phyloP scores from a whole-genome alignment of 2,797 vertebrate genomes.

The Pseudochirops corinnae region DNA sequence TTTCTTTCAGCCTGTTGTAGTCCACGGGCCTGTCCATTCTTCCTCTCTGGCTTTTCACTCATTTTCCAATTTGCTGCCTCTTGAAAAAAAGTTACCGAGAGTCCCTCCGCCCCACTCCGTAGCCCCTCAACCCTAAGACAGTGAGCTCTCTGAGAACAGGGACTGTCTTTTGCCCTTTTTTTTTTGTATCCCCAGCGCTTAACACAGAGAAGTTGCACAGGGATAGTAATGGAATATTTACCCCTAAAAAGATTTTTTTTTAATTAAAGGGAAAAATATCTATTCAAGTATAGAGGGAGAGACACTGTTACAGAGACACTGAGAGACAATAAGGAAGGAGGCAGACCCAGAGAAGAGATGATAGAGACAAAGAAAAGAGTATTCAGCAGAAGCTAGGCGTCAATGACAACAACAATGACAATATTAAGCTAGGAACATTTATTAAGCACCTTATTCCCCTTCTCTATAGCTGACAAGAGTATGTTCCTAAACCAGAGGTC shows the following conservation, averaged over 20 bases:
- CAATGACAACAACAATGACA: not conserved
- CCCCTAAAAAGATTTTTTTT: not conserved
- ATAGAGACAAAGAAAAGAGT: not conserved
- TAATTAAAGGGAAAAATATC: not conserved
- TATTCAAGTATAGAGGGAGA: not conserved
- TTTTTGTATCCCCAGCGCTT: not conserved
- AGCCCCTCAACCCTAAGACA: not conserved
- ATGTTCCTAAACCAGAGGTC: not conserved
- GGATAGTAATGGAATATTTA: not conserved
- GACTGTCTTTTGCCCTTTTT: not conserved
- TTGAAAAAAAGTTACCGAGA: not conserved
- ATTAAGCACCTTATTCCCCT: not conserved
- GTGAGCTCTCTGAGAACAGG: not conserved
- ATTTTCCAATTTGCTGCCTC: not conserved
- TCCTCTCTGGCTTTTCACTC: not conserved
- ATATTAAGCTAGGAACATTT: not conserved
- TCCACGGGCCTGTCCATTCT: not conserved
- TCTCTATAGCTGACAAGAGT: not conserved
- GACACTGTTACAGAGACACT: not conserved
- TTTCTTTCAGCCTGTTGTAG: rapidly evolving
- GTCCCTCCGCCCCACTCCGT: not conserved
- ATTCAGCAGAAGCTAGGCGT: not conserved
- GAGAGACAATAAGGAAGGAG: not conserved
- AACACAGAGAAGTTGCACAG: not conserved
- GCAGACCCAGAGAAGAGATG: not conserved